These are phyloP conservation scores for Pammene aurita DNA, from an alignment of 2,888 invertebrate species.

Conservation along the genomic window DNA sequence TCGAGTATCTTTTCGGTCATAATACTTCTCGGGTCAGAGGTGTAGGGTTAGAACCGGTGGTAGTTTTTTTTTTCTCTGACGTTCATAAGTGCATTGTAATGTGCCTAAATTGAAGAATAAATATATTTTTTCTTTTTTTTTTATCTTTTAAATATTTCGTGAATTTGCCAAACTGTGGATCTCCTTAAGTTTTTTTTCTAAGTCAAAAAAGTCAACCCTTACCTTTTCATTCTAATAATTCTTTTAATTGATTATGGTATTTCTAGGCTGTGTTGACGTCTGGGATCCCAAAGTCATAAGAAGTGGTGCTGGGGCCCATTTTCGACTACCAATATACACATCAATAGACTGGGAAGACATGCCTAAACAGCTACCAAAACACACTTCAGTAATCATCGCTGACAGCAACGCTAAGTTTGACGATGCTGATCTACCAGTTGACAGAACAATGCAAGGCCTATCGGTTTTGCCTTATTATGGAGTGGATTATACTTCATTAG, in stretches of 20 bases:
- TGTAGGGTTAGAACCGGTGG: too few relatives aligned
- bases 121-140: too few relatives aligned
- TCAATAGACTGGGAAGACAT: constrained; percentile 87
- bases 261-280: constrained; percentile 91
- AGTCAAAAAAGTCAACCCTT: too few relatives aligned
- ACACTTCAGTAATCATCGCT: constrained; percentile 85
- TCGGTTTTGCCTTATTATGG: constrained; percentile 86
- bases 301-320: constrained; percentile 93
- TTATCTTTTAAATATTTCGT: too few relatives aligned
- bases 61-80: too few relatives aligned
- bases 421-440: constrained; percentile 44
- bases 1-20: too few relatives aligned
- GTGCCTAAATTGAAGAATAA: too few relatives aligned
- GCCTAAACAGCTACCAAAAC: constrained; percentile 67
- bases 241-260: not conserved
- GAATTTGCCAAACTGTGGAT: too few relatives aligned
- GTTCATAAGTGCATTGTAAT: too few relatives aligned
- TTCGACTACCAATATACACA: constrained; percentile 87
- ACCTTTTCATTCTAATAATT: too few relatives aligned
- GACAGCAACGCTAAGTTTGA: constrained; percentile 82
- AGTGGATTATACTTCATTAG: constrained; percentile 78
- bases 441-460: constrained; percentile 45
- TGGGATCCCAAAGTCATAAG: constrained; percentile 96
- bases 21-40: too few relatives aligned
- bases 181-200: too few relatives aligned